A percentile compares a stretch with the other conserved stretches of the same genome.
phyloP scores from a whole-genome alignment of 92 coral and sea anemone genomes.

The Meandrina meandrites region DNA sequence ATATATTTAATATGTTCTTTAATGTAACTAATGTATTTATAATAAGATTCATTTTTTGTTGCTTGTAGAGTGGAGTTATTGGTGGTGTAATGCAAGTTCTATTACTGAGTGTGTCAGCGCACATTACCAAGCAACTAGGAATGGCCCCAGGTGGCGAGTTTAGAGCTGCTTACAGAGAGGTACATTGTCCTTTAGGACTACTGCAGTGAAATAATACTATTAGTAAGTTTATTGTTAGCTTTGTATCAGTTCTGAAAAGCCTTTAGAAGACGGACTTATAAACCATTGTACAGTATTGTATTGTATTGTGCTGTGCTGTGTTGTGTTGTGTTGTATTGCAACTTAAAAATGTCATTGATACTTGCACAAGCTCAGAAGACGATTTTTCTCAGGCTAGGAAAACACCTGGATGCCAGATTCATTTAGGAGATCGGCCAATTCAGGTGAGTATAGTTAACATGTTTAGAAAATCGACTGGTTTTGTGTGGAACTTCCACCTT shows the following conservation, averaged over 20 bases:
- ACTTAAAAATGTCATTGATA: no score
- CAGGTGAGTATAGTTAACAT: slow-evolving; percentile 65
- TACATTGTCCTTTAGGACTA: background rate
- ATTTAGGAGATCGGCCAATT: slow-evolving; percentile 96
- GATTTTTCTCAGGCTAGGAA: slow-evolving; percentile 71
- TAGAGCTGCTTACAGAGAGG: slow-evolving; percentile 92
- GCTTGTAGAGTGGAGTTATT: slow-evolving; percentile 84
- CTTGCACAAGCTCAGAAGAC: background rate
- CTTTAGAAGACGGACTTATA: no score
- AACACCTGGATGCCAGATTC: slow-evolving; percentile 84
- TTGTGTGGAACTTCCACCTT: background rate
- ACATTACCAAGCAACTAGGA: slow-evolving; percentile 93
- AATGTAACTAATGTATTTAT: background rate
- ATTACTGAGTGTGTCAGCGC: slow-evolving; percentile 94
- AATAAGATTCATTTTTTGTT: background rate
- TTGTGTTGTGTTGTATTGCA: no score
- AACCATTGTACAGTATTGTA: no score
- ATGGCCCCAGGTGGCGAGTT: slow-evolving; percentile 99
- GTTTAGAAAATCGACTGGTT: background rate
- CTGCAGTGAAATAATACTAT: no score
- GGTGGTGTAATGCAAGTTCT: slow-evolving; percentile 95
- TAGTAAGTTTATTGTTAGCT: no score
- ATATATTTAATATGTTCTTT: background rate
- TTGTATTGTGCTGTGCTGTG: no score
- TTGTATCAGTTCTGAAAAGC: no score